Base-by-base conservation (phyloP, 2,888 invertebrate species). In the Aproaerema taeniolella region DNA sequence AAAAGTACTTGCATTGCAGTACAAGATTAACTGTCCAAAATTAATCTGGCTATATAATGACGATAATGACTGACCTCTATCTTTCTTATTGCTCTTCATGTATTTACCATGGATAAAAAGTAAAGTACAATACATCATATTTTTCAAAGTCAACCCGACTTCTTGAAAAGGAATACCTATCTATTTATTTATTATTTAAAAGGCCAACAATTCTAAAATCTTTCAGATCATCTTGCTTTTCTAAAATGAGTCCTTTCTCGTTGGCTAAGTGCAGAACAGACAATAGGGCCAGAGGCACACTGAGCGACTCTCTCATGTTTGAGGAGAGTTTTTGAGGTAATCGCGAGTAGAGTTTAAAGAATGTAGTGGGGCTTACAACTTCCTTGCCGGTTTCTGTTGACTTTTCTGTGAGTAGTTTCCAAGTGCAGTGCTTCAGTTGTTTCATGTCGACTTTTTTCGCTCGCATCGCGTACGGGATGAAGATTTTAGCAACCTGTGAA, bases 401-500 rank as follows among this genome's bases (percentile, higher is more conserved):
- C 31, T 64, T 59, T 12, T 72, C 72, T 0, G 81, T 86, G 6
- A 95, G 72, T 47, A 91, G 69, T 28, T 88, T 87, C 91, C 94
- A 94, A 46, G 95, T 92, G 38, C 90, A 88, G n/a, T 86, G 80
- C 66, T 96, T 96, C 31, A 96, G 72, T 61, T 91, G 92, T 58
- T 92, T 93, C 90, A 96, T 95, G 61, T 97, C 95, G 29, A 96
- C 90, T 42, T 92, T 93, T 65, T 96, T 96, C 3, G 96, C 94
- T 39, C 92, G 89, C 74, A 92, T 91, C 3, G 95, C 94, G 69
- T 94, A 96, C 0, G 91, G 90, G 45, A 96, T 92, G 57, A 91
- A 89, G 32, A 92, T 89, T 76, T 92, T 92, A 2, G 89, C 88
- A 3, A 92, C 89, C 92, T 92, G 62, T 31, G 59, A 36, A 26